Percentiles rank a stretch among this genome's conserved stretches.
Evolutionary conservation across 2,797 vertebrate genomes (phyloP).

Genomic region (Nyctalus aviator): DNA sequence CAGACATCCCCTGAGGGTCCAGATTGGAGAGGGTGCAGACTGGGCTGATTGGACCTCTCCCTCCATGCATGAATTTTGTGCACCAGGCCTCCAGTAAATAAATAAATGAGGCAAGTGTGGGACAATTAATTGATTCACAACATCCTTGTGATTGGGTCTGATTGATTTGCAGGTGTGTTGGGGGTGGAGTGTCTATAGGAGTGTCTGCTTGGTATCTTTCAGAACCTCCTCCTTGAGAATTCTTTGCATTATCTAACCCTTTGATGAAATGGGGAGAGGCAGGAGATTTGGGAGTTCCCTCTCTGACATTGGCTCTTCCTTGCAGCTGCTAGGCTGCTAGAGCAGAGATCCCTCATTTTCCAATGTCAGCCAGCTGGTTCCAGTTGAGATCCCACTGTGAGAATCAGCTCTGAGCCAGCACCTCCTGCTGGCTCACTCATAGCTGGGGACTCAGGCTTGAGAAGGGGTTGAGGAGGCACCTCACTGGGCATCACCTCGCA

Average conservation of each 20-base stretch:
- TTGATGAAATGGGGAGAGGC: not conserved
- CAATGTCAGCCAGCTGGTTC: not conserved
- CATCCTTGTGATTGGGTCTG: not conserved
- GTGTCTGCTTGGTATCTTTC: not conserved
- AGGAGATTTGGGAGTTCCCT: not conserved
- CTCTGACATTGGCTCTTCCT: not conserved
- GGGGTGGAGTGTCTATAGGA: not conserved
- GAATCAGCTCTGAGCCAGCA: not conserved
- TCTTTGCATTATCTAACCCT: not conserved
- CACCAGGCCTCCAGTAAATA: no score
- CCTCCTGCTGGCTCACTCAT: not conserved
- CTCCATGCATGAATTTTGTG: no score
- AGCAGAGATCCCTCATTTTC: not conserved
- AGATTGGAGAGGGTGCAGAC: no score
- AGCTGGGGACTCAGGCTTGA: not conserved
- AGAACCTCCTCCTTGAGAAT: not conserved
- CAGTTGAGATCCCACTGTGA: not conserved
- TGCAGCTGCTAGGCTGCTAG: not conserved
- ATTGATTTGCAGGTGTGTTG: not conserved
- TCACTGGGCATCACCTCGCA: no score
- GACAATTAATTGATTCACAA: not conserved
- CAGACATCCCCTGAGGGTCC: no score
- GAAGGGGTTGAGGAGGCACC: fast-evolving
- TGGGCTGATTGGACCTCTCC: no score
- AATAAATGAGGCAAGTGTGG: not conserved